These are phyloP conservation scores for Seriola rivoliana DNA, from an alignment of 2,113 vertebrate genomes.

Conservation along the genomic window DNA sequence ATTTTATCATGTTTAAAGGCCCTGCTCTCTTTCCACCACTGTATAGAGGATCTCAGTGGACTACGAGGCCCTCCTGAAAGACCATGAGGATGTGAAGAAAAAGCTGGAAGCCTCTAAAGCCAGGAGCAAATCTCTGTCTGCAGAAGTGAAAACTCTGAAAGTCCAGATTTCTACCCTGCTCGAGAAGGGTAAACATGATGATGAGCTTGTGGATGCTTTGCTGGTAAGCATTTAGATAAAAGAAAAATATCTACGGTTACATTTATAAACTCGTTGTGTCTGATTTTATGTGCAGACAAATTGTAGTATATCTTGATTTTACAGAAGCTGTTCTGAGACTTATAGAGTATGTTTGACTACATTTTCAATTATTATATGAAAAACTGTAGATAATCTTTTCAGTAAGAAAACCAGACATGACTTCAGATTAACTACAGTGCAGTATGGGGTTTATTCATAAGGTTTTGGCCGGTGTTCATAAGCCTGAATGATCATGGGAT, in stretches of 20 bases:
- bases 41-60: constrained; percentile 85
- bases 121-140: constrained; percentile 87
- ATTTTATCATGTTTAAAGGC: neutral
- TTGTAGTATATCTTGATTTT: neutral
- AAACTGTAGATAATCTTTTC: neutral
- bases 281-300: neutral
- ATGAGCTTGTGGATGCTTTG: constrained; percentile 90
- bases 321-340: neutral
- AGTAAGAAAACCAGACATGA: neutral
- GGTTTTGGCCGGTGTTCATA: neutral
- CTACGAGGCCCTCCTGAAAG: constrained; percentile 84
- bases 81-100: constrained; percentile 87
- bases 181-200: constrained; percentile 91
- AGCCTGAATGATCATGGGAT: neutral
- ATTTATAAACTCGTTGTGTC: neutral
- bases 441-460: neutral
- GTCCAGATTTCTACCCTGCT: constrained; percentile 87
- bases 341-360: neutral
- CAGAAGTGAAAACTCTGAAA: constrained; percentile 89
- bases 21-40: neutral
- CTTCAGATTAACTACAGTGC: neutral
- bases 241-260: neutral
- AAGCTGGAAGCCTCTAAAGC: constrained; percentile 87
- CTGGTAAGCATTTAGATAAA: constrained; percentile 83
- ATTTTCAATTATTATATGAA: neutral